Evolutionary conservation across 2,113 vertebrate species (phyloP).

Genomic region (Lipotes vexillifer): DNA sequence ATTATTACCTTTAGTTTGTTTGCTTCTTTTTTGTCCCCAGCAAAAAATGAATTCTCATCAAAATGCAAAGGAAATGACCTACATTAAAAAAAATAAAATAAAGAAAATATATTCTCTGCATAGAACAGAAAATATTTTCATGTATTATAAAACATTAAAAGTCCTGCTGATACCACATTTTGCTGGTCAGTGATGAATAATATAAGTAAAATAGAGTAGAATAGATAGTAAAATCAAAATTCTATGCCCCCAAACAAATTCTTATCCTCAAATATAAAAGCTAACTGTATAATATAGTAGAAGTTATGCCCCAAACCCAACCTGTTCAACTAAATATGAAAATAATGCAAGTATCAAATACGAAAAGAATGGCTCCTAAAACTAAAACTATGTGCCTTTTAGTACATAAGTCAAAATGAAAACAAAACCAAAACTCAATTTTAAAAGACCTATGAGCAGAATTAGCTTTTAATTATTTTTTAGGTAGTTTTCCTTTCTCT

Average conservation of each 20-base stretch:
- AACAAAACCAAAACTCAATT: background rate
- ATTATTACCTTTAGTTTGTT: constrained; percentile 89
- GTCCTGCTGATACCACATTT: background rate
- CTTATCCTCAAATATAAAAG: background rate
- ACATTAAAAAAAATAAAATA: constrained; percentile 8
- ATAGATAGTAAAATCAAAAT: constrained; percentile 19
- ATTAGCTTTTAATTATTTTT: constrained; percentile 24
- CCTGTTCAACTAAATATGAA: background rate
- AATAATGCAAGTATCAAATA: background rate
- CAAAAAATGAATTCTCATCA: constrained; percentile 91
- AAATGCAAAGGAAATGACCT: constrained; percentile 95
- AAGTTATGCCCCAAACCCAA: background rate
- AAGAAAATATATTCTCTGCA: background rate
- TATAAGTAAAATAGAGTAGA: background rate
- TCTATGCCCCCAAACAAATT: constrained; percentile 11
- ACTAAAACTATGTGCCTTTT: background rate
- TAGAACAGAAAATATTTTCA: constrained; percentile 42
- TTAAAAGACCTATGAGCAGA: constrained; percentile 17
- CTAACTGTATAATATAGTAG: background rate
- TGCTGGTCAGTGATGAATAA: background rate
- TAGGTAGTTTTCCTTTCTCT: background rate
- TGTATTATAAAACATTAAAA: constrained; percentile 6
- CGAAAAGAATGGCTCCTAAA: background rate
- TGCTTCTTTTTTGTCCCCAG: constrained; percentile 89
- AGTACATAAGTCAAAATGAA: background rate